Evolutionary conservation across 2,113 vertebrate species (phyloP).

Genomic region (Myotis brandtii): DNA sequence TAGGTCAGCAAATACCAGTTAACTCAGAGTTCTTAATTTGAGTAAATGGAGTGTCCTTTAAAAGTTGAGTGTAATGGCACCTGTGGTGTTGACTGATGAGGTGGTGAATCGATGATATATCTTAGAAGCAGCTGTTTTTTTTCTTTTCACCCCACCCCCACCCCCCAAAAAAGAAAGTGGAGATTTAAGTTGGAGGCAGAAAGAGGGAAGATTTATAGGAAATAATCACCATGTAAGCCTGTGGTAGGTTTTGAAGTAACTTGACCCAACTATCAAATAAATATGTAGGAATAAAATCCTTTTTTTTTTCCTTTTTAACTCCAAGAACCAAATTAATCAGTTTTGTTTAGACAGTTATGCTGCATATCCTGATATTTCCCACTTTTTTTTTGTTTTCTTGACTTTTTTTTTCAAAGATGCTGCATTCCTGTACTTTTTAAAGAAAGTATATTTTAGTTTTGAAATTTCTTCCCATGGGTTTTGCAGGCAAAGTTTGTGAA

Average conservation of each 20-base stretch:
- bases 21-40: slow-evolving; percentile 19
- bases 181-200: slow-evolving; percentile 32
- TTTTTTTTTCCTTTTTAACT: slow-evolving; percentile 18
- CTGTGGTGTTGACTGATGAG: slow-evolving; percentile 12
- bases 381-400: background rate
- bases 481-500: background rate
- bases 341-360: background rate
- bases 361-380: background rate
- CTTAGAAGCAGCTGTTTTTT: background rate
- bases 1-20: slow-evolving; percentile 9
- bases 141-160: background rate
- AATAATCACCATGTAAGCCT: background rate
- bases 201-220: background rate
- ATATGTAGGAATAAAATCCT: background rate
- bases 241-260: slow-evolving; percentile 43
- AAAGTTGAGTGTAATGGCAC: background rate
- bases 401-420: slow-evolving; percentile 5
- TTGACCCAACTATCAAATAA: slow-evolving; percentile 13
- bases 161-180: background rate
- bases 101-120: background rate
- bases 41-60: slow-evolving; percentile 51
- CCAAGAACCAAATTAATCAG: background rate
- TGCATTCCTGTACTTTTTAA: background rate
- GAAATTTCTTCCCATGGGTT: background rate
- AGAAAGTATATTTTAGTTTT: slow-evolving; percentile 19